Conservation (phyloP, 2,888 invertebrate species). For the Tortrix viridana region DNA sequence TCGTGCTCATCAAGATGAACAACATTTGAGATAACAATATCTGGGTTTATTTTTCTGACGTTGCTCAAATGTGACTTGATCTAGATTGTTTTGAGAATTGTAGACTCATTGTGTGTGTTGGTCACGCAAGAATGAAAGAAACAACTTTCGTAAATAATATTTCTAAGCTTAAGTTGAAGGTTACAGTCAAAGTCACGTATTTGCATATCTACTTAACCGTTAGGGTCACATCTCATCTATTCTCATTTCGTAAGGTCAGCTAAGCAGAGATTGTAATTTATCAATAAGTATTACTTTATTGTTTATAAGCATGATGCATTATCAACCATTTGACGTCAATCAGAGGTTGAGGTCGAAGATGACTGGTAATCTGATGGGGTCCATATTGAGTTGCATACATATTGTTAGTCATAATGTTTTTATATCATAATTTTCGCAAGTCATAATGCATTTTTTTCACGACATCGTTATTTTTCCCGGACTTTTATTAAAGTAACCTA, state of each 20-base stretch:
- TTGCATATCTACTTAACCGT: conserved; percentile 21
- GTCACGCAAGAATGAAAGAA: background rate
- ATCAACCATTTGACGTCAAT: conserved; percentile 80
- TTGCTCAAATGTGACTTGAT: too few relatives aligned
- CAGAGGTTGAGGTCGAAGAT: conserved; percentile 65
- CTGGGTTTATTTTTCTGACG: too few relatives aligned
- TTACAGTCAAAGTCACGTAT: conserved; percentile 22
- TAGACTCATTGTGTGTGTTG: background rate
- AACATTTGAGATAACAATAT: too few relatives aligned
- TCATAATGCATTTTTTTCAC: too few relatives aligned
- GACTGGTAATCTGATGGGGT: conserved; percentile 49
- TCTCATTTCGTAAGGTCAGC: conserved; percentile 37
- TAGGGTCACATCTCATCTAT: conserved; percentile 18
- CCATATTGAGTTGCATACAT: too few relatives aligned
- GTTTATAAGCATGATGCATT: conserved; percentile 64
- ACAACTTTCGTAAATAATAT: background rate
- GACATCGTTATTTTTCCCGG: too few relatives aligned
- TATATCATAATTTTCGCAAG: too few relatives aligned
- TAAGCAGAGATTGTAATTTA: conserved; percentile 41
- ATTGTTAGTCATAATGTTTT: too few relatives aligned
- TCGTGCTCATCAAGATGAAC: too few relatives aligned
- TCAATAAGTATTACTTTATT: conserved; percentile 65
- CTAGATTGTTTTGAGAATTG: too few relatives aligned
- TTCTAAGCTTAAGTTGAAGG: background rate
- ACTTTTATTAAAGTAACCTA: too few relatives aligned